Base-by-base conservation (phyloP, 2,113 vertebrate genomes). In the Lampris incognitus region DNA sequence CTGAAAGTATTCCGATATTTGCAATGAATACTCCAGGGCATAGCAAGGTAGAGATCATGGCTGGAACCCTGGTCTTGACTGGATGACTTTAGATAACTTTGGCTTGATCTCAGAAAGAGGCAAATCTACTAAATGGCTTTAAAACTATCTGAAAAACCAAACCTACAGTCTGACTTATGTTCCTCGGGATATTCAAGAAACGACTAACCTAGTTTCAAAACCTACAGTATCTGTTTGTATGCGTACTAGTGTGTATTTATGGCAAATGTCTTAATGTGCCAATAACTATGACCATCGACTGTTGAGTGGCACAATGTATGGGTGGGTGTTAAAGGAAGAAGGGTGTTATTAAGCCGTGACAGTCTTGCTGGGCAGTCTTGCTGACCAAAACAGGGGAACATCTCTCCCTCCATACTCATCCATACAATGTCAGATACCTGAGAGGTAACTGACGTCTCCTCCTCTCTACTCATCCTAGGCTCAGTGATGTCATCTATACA, bases 271-370 rank as follows among this genome's bases (percentile, higher is more conserved):
- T 1, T 71, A 39, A 59, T 37, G 48, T 57, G 59, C 10, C 38
- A 64, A 9, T 58, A 49, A 67, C 36, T 51, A 38, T 52, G 55
- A 36, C 42, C 2, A 44, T 38, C 6, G 63, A 36, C 11, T 46
- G n/a, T 4, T 44, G 13, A 5, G 41, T 4, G 60, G n/a, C 40
- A 46, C n/a, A 52, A 13, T 10, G 38, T 69, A 56, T 56, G 51
- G 38, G 50, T 65, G 48, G 5, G 9, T 67, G 58, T 58, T 44
- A 10, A 73, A 68, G 76, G 56, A 66, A 70, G 71, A 69, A 68
- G 74, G 24, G 24, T 24, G 24, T 24, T 24, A 24, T 24, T 24
- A 24, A 24, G 24, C 24, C 24, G 24, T 24, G 24, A 24, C 24
- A 24, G 24, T 24, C 24, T 24, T 24, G 24, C 24, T 24, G 24